Base-by-base conservation (phyloP, 2,113 vertebrate species). In the Oryzias curvinotus region DNA sequence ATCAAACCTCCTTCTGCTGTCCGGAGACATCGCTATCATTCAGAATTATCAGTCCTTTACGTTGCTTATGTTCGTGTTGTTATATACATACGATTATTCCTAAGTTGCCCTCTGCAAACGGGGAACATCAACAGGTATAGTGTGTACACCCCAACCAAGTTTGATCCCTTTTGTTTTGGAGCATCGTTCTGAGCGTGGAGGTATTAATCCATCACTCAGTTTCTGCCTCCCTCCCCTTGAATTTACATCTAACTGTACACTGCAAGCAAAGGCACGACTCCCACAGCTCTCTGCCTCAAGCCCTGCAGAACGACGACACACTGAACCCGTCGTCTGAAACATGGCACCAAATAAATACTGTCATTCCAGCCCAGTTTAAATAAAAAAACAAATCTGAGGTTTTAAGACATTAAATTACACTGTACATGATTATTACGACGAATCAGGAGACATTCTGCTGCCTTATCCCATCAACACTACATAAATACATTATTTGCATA, bases 401-500 rank as follows among this genome's bases (percentile, higher is more conserved):
- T 70, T 21, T 63, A 65, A 73, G 69, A 80, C 45, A 68, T 53
- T 56, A 75, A 75, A 77, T 69, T 46, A 76, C 19, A 26, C 25
- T 71, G 36, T 68, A 73, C 60, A 76, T 17, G 36, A 49, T 43
- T 58, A 57, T 28, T 18, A 47, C 30, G 21, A 79, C 43, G 62
- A 50, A 65, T 47, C 53, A 49, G 28, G 60, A 43, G 75, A 71
- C 60, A 71, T 78, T 71, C 73, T 76, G 57, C 66, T 69, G 70
- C 81, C 25, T 77, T 69, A 75, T 84, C 89, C 89, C 56, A 65
- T 91, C 87, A 83, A 86, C 78, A 87, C 85, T 90, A 90, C 86
- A 90, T 95, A 94, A 95, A 94, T 95, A 95, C 83, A 93, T 84
- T 85, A 89, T 91, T 95, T 95, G 95, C 95, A 96, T 95, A 96